Evolutionary conservation across 2,888 invertebrate genomes (phyloP).

Genomic region (Nudaria mundana): DNA sequence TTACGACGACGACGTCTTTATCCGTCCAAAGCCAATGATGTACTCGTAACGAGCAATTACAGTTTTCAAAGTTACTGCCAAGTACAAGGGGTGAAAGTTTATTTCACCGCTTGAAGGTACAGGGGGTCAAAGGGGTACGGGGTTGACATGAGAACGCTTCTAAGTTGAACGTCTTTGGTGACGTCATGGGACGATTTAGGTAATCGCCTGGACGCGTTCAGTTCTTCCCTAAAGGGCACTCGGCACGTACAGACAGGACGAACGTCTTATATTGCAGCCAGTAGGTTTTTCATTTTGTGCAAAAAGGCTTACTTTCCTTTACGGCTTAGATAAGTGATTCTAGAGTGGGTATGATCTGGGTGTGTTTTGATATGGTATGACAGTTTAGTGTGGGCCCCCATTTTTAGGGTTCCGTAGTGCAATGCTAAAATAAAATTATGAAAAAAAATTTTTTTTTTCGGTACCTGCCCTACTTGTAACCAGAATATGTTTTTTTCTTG

Average conservation of each 20-base stretch:
- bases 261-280: conserved; percentile 6
- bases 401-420: too few relatives aligned
- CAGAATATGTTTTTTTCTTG: too few relatives aligned
- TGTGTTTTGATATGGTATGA: too few relatives aligned
- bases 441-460: too few relatives aligned
- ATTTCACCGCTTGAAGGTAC: too few relatives aligned
- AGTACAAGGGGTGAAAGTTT: conserved; percentile 9
- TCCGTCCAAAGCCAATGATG: conserved; percentile 35
- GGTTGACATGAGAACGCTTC: conserved; percentile 33
- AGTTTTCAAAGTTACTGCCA: conserved; percentile 33
- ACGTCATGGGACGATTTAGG: conserved; percentile 29
- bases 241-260: conserved; percentile 13
- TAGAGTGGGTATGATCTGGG: not conserved
- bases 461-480: too few relatives aligned
- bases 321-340: not conserved
- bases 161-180: conserved; percentile 24
- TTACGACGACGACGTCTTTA: conserved; percentile 19
- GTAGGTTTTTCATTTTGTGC: conserved; percentile 5
- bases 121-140: conserved; percentile 3
- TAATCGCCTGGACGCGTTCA: conserved; percentile 32
- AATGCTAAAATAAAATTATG: too few relatives aligned
- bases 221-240: conserved; percentile 18
- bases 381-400: too few relatives aligned
- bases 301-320: not conserved
- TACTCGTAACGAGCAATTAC: conserved; percentile 40